Base-by-base conservation (phyloP, 2,888 invertebrate species). In the Cryptophagus acutangulus region DNA sequence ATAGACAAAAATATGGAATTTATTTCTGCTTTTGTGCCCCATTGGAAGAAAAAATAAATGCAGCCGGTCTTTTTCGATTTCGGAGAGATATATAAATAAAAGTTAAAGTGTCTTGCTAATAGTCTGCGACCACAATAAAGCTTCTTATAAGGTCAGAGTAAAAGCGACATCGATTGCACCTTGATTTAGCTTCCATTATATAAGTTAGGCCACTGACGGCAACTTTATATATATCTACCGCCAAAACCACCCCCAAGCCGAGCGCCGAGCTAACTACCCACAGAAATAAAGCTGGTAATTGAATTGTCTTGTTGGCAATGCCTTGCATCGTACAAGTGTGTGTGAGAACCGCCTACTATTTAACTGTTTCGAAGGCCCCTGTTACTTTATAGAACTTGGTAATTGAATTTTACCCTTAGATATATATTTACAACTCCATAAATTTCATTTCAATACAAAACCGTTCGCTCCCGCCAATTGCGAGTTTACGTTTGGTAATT, bases 301-400 rank as follows among this genome's bases (percentile, higher is more conserved):
- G 70, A 70, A 70, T 70, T 69, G 70, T 70, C 70, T 68, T 69
- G 68, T 68, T 66, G 66, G 63, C 63, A 56, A 57, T 38, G 43
- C 28, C 26, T 26, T 9, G 6, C 9, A 36, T 35, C 39, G 42
- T 45, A 53, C 57, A 56, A 57, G 58, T 57, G 53, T 51, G 50
- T 49, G 51, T 36, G 50, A 51, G 53, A 54, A 13, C 14, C 63
- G 63, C 62, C 63, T 59, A 52, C 59, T 57, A 63, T 63, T 63
- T 61, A 63, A 61, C 62, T 63, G 62, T 50, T 48, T 47, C 48
- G 43, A 49, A 56, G 53, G 51, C 56, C 61, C 58, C 60, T 51
- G 49, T 55, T 64, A 65, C 63, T 66, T 31, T 63, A 66, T 63
- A 62, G 61, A 62, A 63, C 56, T 62, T 57, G 60, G 62, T 68